Evolutionary conservation across 2,113 vertebrate species (phyloP).

Genomic region (Lophura nycthemera): DNA sequence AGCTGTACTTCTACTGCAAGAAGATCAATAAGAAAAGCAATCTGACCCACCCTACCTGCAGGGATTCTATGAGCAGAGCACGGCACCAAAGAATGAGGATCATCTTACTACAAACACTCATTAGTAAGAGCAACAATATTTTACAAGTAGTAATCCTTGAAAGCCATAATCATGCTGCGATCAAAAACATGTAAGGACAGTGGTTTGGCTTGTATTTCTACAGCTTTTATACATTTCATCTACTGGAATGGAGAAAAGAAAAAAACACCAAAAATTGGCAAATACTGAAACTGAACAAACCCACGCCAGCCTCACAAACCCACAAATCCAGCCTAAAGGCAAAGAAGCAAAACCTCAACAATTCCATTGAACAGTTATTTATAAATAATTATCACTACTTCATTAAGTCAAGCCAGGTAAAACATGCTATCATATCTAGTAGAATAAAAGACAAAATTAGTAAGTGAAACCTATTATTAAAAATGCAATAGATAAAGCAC

Average conservation of each 20-base stretch:
- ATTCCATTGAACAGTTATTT: not conserved
- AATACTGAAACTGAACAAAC: not conserved
- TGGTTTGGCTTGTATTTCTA: not conserved
- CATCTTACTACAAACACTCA: not conserved
- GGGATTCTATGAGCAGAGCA: not conserved
- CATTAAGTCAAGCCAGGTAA: not conserved
- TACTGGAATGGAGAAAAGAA: not conserved
- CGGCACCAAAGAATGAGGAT: not conserved
- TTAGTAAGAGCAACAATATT: not conserved
- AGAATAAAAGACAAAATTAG: constrained; percentile 10
- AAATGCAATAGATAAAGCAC: not conserved
- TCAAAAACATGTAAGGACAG: not conserved
- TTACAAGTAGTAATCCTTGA: constrained; percentile 17
- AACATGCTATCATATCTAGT: not conserved
- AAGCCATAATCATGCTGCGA: not conserved
- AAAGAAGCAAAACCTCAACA: not conserved
- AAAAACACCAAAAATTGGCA: no score
- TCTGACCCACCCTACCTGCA: not conserved
- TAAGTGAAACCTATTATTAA: constrained; percentile 32
- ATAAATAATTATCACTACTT: not conserved
- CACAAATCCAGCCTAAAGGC: not conserved
- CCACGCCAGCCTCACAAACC: not conserved
- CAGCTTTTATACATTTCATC: not conserved
- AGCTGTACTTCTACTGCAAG: not conserved
- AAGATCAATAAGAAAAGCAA: not conserved